phyloP scores from a whole-genome alignment of 2,113 vertebrate genomes.

The Empidonax traillii region DNA sequence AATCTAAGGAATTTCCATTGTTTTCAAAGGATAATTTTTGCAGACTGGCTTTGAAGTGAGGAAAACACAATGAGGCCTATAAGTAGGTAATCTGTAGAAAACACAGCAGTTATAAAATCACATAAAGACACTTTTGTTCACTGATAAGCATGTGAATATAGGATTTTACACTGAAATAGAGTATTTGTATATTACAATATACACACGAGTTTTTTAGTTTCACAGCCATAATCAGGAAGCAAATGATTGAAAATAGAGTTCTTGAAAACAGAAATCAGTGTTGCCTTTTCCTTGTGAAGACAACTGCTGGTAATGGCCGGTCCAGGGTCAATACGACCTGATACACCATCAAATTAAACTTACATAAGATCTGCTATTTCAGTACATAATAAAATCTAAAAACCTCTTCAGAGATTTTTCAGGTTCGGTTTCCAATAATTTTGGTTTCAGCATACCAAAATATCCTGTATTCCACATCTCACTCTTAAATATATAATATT shows the following conservation, averaged over 20 bases:
- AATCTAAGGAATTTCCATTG: constrained; percentile 41
- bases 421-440: neutral
- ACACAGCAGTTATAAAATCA: constrained; percentile 1
- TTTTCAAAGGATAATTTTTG: constrained; percentile 56
- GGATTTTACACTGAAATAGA: neutral
- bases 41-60: constrained; percentile 34
- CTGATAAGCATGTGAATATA: neutral
- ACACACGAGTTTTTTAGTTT: neutral
- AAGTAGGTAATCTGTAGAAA: constrained; percentile 41
- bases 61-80: neutral
- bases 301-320: neutral
- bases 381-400: neutral
- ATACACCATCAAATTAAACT: neutral
- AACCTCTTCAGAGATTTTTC: neutral
- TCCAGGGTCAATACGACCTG: neutral
- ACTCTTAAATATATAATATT: neutral
- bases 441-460: neutral
- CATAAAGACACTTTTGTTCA: constrained; percentile 13
- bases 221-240: neutral
- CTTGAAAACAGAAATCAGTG: neutral
- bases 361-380: neutral
- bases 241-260: neutral
- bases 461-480: neutral
- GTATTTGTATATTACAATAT: neutral
- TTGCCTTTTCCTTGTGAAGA: neutral